Evolutionary conservation across 2,113 vertebrate genomes (phyloP).

Genomic region (Turnix velox): DNA sequence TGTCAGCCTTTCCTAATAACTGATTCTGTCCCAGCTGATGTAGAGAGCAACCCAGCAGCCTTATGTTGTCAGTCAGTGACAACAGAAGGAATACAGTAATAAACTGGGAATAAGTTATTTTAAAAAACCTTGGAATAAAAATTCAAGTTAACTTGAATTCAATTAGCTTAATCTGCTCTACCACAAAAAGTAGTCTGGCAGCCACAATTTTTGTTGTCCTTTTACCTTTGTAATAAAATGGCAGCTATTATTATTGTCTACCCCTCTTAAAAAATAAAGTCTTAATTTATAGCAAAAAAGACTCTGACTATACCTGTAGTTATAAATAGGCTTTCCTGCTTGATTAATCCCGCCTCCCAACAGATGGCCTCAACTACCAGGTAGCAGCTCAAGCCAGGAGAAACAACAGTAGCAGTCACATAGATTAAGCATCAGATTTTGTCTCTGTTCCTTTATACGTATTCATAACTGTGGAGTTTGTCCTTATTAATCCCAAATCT

Average conservation of each 20-base stretch:
- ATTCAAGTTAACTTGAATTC: background rate
- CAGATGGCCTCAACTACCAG: background rate
- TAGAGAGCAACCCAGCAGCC: background rate
- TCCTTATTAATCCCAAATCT: background rate
- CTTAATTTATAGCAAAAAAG: background rate
- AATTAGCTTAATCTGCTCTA: background rate
- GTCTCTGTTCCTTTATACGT: background rate
- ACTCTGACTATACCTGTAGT: background rate
- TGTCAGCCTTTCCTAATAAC: background rate
- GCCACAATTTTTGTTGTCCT: background rate
- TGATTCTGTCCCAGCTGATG: fast-evolving
- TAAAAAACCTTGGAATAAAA: background rate
- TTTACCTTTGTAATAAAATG: background rate
- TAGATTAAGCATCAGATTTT: background rate
- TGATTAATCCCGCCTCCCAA: background rate
- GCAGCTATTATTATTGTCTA: background rate
- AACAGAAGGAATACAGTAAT: background rate
- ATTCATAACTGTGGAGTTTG: background rate
- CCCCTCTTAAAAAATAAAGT: background rate
- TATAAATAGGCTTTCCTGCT: background rate
- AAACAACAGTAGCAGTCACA: background rate
- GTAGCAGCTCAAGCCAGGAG: background rate
- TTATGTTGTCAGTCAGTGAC: background rate
- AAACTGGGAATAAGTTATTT: background rate
- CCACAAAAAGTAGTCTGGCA: background rate